phyloP scores from a whole-genome alignment of 1,140 invertebrate genomes.

The Rhysida immarginata region DNA sequence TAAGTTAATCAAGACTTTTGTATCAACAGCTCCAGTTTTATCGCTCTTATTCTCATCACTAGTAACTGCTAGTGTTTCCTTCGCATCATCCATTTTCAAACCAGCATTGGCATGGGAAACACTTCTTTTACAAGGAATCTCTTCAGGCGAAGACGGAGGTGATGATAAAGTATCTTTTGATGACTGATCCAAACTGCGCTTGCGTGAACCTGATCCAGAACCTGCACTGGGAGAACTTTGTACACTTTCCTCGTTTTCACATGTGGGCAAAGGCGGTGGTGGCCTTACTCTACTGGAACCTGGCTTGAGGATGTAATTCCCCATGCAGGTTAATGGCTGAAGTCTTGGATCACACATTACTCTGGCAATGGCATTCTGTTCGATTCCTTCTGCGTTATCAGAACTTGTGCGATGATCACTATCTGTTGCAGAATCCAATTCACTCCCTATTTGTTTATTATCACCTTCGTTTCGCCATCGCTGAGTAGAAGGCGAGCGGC shows the following conservation, averaged over 20 bases:
- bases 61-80: neutral
- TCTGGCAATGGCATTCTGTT: neutral
- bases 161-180: slow-evolving; percentile 5
- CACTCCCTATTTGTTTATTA: neutral
- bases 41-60: neutral
- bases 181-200: neutral
- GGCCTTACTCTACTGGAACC: neutral
- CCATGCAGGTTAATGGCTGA: neutral
- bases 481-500: slow-evolving; percentile 5
- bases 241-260: neutral
- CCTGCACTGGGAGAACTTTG: neutral
- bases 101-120: neutral
- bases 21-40: slow-evolving; percentile 5
- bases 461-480: slow-evolving; percentile 1
- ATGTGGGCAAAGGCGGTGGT: neutral
- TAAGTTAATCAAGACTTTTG: neutral
- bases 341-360: neutral
- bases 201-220: slow-evolving; percentile 7
- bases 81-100: neutral
- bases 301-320: neutral
- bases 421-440: slow-evolving; percentile 3
- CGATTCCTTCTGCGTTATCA: neutral
- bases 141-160: slow-evolving; percentile 7
- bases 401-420: slow-evolving; percentile 5
- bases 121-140: slow-evolving; percentile 9